Base-by-base conservation (phyloP, 2,888 invertebrate species). In the Caenorhabditis becei region DNA sequence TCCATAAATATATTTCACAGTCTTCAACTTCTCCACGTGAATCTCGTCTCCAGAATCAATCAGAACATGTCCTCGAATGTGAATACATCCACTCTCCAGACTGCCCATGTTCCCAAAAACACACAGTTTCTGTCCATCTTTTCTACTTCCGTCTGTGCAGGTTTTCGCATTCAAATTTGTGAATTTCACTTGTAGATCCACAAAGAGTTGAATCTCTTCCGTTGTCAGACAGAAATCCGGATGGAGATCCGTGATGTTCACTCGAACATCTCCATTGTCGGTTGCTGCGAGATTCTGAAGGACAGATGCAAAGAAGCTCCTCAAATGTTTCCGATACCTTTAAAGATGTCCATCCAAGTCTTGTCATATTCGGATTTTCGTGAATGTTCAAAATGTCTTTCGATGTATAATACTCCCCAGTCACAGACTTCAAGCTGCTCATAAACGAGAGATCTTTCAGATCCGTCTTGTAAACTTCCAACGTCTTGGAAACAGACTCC, bases 161-260 rank as follows among this genome's bases (percentile, higher is more conserved):
- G 16, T 14, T 35, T 63, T 63, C 2, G 51, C 63, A 10, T 51
- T 18, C 7, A 51, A n/a, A 4, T 23, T 20, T 0, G 2, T 11
- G 16, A 51, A 51, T 14, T n/a, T 11, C 0, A 63, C 63, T 0
- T 63, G 23, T 8, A 16, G 16, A 0, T 26, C 44, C 23, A 28
- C 20, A 16, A 67, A 56, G 1, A 44, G 20, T 16, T 47, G 37
- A 44, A 67, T 41, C 47, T 67, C 67, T 3, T 16, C 7, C 0
- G 44, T 44, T 0, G 56, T 47, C 16, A 67, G 20, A 56, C 67
- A 67, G 28, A 67, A 67, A 16, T 67, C 67, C 4, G 26, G 28
- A 23, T 67, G 32, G 10, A 7, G 4, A 4, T 10, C 10, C 10
- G 32, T 32, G 5, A 32, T 7, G 10, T 4, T 32, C 32, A 32